These are phyloP conservation scores for Noctuana brunneofusca DNA, from an alignment of 2,888 invertebrate species.

Conservation along the genomic window DNA sequence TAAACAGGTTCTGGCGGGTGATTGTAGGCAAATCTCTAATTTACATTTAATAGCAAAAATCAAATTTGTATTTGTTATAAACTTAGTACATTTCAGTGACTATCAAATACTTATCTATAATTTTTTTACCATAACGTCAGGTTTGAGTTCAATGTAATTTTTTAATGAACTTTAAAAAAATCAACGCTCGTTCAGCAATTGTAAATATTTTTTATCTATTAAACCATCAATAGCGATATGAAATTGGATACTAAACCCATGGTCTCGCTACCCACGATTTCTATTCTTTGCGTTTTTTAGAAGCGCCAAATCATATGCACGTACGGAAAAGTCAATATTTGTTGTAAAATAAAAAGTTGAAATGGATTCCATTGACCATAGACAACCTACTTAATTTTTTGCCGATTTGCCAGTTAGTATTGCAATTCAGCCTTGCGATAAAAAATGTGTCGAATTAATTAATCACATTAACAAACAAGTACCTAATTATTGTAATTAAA, in stretches of 20 bases:
- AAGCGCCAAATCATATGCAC: conserved; percentile 19
- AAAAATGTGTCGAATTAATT: not conserved
- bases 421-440: not conserved
- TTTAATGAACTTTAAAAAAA: conserved; percentile 10
- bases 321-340: conserved; percentile 29
- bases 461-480: too few species aligned
- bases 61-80: too few species aligned
- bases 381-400: conserved; percentile 11
- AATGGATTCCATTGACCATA: conserved; percentile 23
- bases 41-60: not conserved
- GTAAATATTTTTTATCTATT: conserved; percentile 23
- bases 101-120: too few species aligned
- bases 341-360: conserved; percentile 24
- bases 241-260: conserved; percentile 25
- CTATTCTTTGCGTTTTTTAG: conserved; percentile 18
- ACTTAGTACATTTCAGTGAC: too few species aligned
- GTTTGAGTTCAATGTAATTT: too few species aligned
- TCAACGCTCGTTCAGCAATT: conserved; percentile 2
- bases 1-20: too few species aligned
- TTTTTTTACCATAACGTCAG: too few species aligned
- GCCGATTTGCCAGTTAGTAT: not conserved
- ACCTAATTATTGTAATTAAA: too few species aligned
- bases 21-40: too few species aligned
- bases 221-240: conserved; percentile 3
- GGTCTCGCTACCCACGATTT: conserved; percentile 16